A percentile compares a stretch with the other conserved stretches of the same genome.
phyloP scores from a whole-genome alignment of 2,797 vertebrate genomes.

The Distichodus sexfasciatus region DNA sequence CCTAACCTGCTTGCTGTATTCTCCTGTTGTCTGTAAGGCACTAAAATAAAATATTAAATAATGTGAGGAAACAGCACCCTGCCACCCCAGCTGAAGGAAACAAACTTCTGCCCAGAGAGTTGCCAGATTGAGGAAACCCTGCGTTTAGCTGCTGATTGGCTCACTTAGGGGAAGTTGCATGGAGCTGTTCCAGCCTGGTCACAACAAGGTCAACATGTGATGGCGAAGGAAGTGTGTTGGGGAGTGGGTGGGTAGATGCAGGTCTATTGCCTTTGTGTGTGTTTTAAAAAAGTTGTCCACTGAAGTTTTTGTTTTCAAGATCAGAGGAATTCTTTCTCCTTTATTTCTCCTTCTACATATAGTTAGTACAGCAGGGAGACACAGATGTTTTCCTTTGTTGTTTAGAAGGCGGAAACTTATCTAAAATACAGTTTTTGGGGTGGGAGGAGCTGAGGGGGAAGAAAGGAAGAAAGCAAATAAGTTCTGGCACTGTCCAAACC shows the following conservation, averaged over 20 bases:
- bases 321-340: constrained; percentile 12
- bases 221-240: not conserved
- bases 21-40: not conserved
- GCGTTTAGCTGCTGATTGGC: not conserved
- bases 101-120: not conserved
- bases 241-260: not conserved
- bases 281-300: constrained; percentile 13
- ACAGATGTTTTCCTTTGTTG: not conserved
- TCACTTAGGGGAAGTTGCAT: not conserved
- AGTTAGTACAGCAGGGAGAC: not conserved
- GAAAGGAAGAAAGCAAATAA: not conserved
- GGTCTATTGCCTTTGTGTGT: not conserved
- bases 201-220: constrained; percentile 7
- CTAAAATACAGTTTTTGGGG: no score
- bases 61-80: not conserved
- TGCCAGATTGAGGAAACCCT: constrained; percentile 16
- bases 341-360: not conserved
- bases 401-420: not conserved
- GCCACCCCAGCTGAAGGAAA: not conserved
- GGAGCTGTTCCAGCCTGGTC: constrained; percentile 7
- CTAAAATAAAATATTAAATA: not conserved
- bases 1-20: not conserved
- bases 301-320: constrained; percentile 6
- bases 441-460: no score
- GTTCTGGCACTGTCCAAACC: constrained; percentile 1